Percentiles rank a stretch among this genome's conserved stretches.
Conservation (phyloP, 2,797 vertebrate genomes). For the Anisognathus igniventris region DNA sequence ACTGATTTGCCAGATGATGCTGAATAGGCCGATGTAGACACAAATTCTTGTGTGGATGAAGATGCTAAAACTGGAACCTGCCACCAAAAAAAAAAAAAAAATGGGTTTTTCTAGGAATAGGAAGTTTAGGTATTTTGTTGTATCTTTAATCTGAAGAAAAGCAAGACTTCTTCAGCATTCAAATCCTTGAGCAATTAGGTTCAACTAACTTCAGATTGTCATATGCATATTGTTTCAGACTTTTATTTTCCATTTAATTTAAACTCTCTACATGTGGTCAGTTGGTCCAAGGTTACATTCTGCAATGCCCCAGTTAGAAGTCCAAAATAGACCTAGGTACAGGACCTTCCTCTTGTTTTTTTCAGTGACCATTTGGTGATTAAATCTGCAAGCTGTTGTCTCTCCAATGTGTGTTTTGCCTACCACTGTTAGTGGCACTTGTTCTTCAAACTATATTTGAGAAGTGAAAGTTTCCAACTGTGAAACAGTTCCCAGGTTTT, state of each 20-base stretch:
- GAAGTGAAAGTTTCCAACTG: conserved; percentile 13
- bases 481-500: background rate
- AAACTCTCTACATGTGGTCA: background rate
- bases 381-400: conserved; percentile 27
- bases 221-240: background rate
- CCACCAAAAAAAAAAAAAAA: too few species aligned
- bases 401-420: background rate
- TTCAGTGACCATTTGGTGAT: conserved; percentile 24
- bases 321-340: conserved; percentile 21
- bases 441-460: background rate
- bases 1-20: background rate
- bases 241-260: conserved; percentile 1
- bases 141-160: background rate
- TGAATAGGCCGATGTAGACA: background rate
- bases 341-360: background rate
- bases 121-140: background rate
- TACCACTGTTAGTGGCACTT: conserved; percentile 45
- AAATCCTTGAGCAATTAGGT: background rate
- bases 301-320: background rate
- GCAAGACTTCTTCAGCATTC: background rate
- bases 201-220: background rate
- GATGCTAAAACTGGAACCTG: background rate
- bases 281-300: conserved; percentile 1
- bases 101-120: background rate
- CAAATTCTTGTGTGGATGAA: background rate